phyloP scores from a whole-genome alignment of 2,113 vertebrate species.

The Apteryx owenii region DNA sequence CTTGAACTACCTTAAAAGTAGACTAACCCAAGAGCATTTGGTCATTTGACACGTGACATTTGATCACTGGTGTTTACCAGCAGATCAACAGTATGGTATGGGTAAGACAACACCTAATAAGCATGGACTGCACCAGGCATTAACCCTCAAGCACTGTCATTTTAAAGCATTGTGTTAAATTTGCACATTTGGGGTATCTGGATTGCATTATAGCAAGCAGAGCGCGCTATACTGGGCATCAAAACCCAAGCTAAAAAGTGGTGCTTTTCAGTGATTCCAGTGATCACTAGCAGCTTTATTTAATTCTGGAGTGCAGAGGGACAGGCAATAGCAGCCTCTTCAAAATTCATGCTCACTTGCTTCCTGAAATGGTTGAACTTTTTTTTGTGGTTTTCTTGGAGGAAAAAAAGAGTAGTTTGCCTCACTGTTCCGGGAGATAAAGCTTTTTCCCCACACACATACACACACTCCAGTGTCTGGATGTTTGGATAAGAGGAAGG shows the following conservation, averaged over 20 bases:
- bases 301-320: not conserved
- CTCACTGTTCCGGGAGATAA: not conserved
- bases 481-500: not conserved
- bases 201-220: not conserved
- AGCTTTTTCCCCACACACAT: not conserved
- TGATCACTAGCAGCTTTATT: not conserved
- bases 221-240: not conserved
- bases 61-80: not conserved
- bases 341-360: not conserved
- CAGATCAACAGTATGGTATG: not conserved
- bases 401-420: not conserved
- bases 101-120: not conserved
- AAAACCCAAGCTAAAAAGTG: not conserved
- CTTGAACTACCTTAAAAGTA: not conserved
- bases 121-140: not conserved
- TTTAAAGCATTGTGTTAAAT: not conserved
- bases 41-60: too few relatives aligned
- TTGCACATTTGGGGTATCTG: not conserved
- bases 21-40: not conserved
- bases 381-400: too few relatives aligned
- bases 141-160: not conserved
- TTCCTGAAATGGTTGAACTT: not conserved
- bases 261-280: not conserved
- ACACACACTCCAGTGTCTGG: not conserved
- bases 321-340: not conserved